Evolutionary conservation across 2,888 invertebrate species (phyloP), one percentile per base, ranked within the genome.

Genomic region (Eumerus sabulonum): DNA sequence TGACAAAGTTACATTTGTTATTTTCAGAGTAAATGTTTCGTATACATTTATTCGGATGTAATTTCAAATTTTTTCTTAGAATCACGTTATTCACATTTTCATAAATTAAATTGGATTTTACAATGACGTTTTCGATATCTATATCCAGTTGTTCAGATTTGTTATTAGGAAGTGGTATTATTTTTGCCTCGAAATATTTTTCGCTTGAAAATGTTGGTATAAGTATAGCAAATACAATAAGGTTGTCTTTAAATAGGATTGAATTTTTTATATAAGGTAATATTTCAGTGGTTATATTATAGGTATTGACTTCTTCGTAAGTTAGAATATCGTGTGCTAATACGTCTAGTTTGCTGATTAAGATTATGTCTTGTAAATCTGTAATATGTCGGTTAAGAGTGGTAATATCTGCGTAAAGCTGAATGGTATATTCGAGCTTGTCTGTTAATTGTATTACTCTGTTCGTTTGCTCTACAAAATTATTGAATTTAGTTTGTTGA

Each of bases 301-400:
- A 45, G 1, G 11, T 45, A 16, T 45, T 9, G 13, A 45, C 17
- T 16, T 45, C 45, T 9, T 45, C 45, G 14, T 45, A 14, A 17
- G 16, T 45, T 17, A 45, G 45, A 16, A 45, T 45, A 16, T 45
- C 45, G 45, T 45, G 45, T 16, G 16, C 16, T 5, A 45, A 17
- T 17, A 45, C 16, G 14, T 45, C 16, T 16, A 45, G 16, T 45
- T 45, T 45, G 45, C 45, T 45, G 3, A 45, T 9, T 4, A 45
- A 11, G 16, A 45, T 45, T 16, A 45, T 45, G 45, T 45, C 45
- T 45, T 45, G 13, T 45, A n/a, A 45, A 16, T 45, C 12, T 27
- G 19, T 50, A 27, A 50, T 27, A 13, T 50, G 50, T 19, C 13
- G 18, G 27, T 27, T 12, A 9, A 9, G n/a, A 14, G 14, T 13